These are phyloP conservation scores for Papilio machaon DNA, from an alignment of 1,140 invertebrate species.

Conservation along the genomic window DNA sequence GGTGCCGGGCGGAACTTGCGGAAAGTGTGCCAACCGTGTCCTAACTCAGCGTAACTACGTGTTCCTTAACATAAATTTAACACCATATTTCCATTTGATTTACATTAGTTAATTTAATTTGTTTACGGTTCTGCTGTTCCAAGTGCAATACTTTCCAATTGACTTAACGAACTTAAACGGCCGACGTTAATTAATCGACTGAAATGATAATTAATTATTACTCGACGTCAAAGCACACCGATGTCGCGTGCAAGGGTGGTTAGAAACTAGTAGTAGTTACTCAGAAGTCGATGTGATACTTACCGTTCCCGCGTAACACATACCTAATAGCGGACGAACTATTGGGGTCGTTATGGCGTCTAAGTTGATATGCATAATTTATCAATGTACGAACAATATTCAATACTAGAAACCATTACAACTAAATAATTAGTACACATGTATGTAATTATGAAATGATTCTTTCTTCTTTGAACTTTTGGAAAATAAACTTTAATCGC, in stretches of 20 bases:
- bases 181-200: neutral
- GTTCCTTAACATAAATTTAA: constrained; percentile 42
- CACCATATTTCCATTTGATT: neutral
- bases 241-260: constrained; percentile 40
- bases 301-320: constrained; percentile 71
- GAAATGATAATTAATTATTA: neutral
- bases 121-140: neutral
- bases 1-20: constrained; percentile 59
- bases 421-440: neutral
- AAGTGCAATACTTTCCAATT: neutral
- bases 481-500: neutral
- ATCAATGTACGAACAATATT: neutral
- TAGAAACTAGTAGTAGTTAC: constrained; percentile 43
- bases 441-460: neutral
- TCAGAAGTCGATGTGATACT: constrained; percentile 36
- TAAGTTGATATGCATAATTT: constrained; percentile 29
- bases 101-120: constrained; percentile 9
- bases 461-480: neutral
- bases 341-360: constrained; percentile 54
- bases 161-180: neutral
- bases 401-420: neutral
- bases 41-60: constrained; percentile 57
- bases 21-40: constrained; percentile 75
- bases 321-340: constrained; percentile 45
- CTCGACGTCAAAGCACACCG: constrained; percentile 19